These are phyloP conservation scores for Bujurquina vittata DNA, from an alignment of 2,113 vertebrate genomes.

Conservation along the genomic window DNA sequence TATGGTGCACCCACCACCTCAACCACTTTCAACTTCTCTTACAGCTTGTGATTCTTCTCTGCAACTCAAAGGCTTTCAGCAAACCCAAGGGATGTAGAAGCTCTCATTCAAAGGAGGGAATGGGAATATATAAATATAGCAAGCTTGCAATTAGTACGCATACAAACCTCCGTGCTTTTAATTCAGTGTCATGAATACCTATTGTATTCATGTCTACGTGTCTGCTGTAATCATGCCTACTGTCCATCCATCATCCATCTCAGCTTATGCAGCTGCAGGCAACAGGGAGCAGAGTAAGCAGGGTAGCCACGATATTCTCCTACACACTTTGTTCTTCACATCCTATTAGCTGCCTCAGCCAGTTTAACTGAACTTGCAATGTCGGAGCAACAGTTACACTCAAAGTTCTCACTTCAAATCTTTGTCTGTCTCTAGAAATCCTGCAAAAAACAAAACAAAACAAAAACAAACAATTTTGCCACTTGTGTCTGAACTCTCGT, in stretches of 20 bases:
- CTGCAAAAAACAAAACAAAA: neutral
- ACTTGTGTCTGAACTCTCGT: neutral
- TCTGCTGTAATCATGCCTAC: neutral
- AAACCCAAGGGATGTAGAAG: neutral
- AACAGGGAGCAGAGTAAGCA: neutral
- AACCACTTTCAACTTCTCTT: neutral
- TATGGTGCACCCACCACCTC: neutral
- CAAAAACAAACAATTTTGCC: neutral
- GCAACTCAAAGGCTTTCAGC: constrained; percentile 6
- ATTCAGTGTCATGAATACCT: neutral
- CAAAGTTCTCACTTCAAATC: neutral
- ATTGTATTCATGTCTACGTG: neutral
- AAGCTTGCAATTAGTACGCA: neutral
- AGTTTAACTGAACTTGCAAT: neutral
- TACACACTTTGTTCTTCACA: neutral
- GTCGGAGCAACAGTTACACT: neutral
- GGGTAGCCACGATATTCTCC: neutral
- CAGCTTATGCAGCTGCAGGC: neutral
- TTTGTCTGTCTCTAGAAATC: neutral
- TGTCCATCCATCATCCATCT: neutral
- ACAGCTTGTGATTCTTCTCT: constrained; percentile 6
- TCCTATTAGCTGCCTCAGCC: neutral
- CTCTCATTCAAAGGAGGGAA: constrained; percentile 4
- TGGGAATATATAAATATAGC: constrained; percentile 17
- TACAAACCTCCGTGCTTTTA: neutral